These are phyloP conservation scores for Trididemnum nubilum DNA, from an alignment of 23 tunicate genomes.

Conservation along the genomic window DNA sequence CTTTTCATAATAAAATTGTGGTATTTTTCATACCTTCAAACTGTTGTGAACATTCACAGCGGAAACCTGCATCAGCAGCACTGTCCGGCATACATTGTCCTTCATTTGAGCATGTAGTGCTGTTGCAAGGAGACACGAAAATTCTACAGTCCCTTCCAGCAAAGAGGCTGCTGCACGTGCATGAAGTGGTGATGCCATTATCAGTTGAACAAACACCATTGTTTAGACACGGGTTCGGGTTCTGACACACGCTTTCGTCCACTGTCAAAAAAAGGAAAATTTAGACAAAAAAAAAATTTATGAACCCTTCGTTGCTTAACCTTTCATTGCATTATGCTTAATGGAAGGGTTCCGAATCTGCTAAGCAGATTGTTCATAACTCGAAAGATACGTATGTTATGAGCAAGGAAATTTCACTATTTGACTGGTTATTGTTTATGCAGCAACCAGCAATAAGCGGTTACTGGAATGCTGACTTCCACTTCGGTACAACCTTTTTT, in stretches of 20 bases:
- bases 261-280: not conserved
- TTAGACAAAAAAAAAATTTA: not conserved
- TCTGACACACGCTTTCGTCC: not conserved
- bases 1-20: too few relatives aligned
- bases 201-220: not conserved
- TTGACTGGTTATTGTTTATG: too few relatives aligned
- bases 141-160: not conserved
- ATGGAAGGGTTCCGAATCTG: too few relatives aligned
- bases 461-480: too few relatives aligned
- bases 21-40: not conserved
- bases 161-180: not conserved
- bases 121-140: not conserved
- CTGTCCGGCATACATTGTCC: not conserved
- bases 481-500: too few relatives aligned
- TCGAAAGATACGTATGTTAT: too few relatives aligned
- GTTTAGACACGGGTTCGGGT: not conserved
- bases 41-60: not conserved
- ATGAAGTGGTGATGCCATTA: not conserved
- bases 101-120: not conserved
- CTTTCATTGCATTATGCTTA: too few relatives aligned
- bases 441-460: too few relatives aligned
- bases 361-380: too few relatives aligned
- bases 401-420: too few relatives aligned
- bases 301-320: not conserved
- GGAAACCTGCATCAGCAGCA: not conserved